Evolutionary conservation across 1,140 invertebrate genomes (phyloP).

Genomic region (Ruditapes philippinarum): DNA sequence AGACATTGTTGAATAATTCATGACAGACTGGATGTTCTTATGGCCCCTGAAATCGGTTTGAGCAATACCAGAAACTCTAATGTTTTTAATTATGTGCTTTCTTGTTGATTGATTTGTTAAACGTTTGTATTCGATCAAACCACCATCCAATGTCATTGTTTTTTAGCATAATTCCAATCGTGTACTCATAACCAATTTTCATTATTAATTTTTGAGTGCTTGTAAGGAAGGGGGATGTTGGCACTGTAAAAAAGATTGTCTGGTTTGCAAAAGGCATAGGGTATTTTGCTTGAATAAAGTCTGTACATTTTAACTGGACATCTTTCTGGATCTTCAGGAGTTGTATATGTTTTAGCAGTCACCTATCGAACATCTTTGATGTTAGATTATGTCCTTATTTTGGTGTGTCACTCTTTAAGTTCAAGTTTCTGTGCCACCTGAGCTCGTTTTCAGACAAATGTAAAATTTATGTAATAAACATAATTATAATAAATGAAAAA

Average conservation of each 20-base stretch:
- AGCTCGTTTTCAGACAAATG: conserved; percentile 18
- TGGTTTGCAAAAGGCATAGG: neutral
- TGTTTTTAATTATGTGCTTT: neutral
- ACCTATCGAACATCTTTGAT: neutral
- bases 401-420: conserved; percentile 52
- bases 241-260: conserved; percentile 47
- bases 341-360: neutral
- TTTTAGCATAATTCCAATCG: neutral
- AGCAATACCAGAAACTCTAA: neutral
- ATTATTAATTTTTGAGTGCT: neutral
- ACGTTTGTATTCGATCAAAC: neutral
- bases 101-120: neutral
- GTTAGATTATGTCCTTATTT: conserved; percentile 51
- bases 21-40: conserved; percentile 5
- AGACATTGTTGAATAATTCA: neutral
- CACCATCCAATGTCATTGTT: neutral
- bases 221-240: neutral
- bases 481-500: too few relatives aligned
- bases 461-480: too few relatives aligned
- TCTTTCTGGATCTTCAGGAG: neutral
- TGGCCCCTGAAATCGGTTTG: neutral
- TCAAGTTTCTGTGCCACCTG: conserved; percentile 42
- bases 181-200: neutral
- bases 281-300: conserved; percentile 13
- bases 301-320: conserved; percentile 9